Evolutionary conservation across 2,797 vertebrate genomes (phyloP), one percentile per base, ranked within the genome.

Genomic region (Liparis tanakae): DNA sequence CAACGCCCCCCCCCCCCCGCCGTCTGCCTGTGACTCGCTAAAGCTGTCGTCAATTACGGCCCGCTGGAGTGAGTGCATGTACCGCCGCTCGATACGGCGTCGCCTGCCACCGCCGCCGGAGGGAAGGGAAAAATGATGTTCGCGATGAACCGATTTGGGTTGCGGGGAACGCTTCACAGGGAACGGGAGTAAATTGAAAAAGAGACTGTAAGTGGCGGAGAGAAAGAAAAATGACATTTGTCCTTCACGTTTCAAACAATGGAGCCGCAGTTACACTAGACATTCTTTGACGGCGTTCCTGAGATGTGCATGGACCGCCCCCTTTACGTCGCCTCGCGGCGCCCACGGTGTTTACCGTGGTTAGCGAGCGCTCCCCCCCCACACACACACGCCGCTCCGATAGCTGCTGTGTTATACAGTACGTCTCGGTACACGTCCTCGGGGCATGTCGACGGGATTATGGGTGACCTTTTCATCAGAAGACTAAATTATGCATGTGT

Each of bases 1-100:
- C 88, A 86, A 91, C 81, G n/a, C 85, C 72, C 36, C 36, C 36
- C 36, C 8, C 36, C 36, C 6, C 36, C 82, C 86, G 79, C 85
- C 71, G 67, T 87, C 85, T 80, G 82, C 81, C 78, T 69, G 79
- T 82, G 86, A 83, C 87, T 88, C 83, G 68, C 80, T 81, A 18
- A 74, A 82, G 74, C 80, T 75, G 81, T 79, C 86, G 83, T 82
- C 87, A 74, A 81, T 55, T 73, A 76, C 4, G 43, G 70, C 72
- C 75, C 64, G 4, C 64, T 7, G 46, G 50, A 79, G 82, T n/a
- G 75, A 80, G 77, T 10, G 33, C 74, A 65, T 54, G 77, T 80
- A 67, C 55, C 46, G 58, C 25, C 34, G 43, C 62, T 85, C 61
- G 7, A 71, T 58, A 48, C 48, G 33, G 30, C 9, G 64, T 51